phyloP scores from a whole-genome alignment of 2,888 invertebrate species.

The Clunio marinus region DNA sequence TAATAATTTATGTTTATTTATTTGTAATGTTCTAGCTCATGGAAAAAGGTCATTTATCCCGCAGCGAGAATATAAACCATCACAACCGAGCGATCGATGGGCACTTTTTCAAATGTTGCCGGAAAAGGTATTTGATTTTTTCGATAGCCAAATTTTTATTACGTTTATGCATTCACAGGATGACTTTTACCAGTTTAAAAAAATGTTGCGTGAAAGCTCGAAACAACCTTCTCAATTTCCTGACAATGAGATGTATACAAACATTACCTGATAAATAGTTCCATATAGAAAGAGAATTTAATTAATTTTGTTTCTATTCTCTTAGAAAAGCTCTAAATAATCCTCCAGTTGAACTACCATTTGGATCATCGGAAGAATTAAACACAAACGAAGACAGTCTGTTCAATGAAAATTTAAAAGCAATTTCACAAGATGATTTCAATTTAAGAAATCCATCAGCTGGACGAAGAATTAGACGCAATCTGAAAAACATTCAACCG shows the following conservation, averaged over 20 bases:
- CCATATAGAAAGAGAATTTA: too few species aligned
- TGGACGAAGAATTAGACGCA: too few species aligned
- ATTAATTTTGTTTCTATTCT: too few species aligned
- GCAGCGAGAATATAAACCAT: background rate
- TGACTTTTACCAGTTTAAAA: background rate
- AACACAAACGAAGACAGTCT: background rate
- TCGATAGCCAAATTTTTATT: background rate
- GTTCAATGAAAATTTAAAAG: background rate
- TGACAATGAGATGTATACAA: background rate
- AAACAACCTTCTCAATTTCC: background rate
- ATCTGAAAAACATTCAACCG: too few species aligned
- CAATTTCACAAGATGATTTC: background rate
- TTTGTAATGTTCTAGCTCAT: constrained; percentile 5
- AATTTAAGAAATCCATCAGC: too few species aligned
- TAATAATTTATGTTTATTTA: background rate
- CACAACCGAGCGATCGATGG: constrained; percentile 3
- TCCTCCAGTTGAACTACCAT: background rate
- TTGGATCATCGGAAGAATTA: background rate
- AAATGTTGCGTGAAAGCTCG: background rate
- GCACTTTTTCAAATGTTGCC: background rate
- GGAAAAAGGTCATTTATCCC: constrained; percentile 21
- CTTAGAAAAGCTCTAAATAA: background rate
- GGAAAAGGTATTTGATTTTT: background rate
- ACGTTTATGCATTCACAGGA: background rate
- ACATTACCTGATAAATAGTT: too few species aligned